Conservation (phyloP, 2,113 vertebrate species). For the Fregetta grallaria region DNA sequence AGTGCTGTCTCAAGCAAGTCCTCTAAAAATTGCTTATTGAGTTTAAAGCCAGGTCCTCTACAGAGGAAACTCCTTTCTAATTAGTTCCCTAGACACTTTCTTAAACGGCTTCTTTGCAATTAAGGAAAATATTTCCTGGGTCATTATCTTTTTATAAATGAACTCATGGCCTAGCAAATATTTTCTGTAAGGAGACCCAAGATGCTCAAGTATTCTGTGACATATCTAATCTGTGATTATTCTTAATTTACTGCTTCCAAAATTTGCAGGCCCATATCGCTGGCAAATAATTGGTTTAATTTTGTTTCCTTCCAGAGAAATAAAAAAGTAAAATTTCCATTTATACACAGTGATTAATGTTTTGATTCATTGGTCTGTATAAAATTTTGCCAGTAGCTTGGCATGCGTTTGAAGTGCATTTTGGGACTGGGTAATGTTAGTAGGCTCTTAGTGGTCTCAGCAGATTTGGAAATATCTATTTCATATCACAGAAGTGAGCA, state of each 20-base stretch:
- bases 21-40: slow-evolving; percentile 25
- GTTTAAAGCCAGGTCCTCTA: slow-evolving; percentile 51
- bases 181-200: slow-evolving; percentile 50
- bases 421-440: slow-evolving; percentile 29
- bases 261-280: neutral
- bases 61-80: slow-evolving; percentile 49
- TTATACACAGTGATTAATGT: slow-evolving; percentile 38
- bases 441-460: slow-evolving; percentile 26
- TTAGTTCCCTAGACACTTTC: slow-evolving; percentile 56
- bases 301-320: slow-evolving; percentile 32
- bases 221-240: slow-evolving; percentile 37
- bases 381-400: slow-evolving; percentile 29
- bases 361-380: slow-evolving; percentile 34
- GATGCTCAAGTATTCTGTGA: slow-evolving; percentile 22
- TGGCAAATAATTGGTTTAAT: slow-evolving; percentile 32
- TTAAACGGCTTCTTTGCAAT: slow-evolving; percentile 43
- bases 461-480: slow-evolving; percentile 17
- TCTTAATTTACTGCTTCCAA: slow-evolving; percentile 43
- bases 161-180: slow-evolving; percentile 34
- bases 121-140: slow-evolving; percentile 40
- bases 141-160: slow-evolving; percentile 64
- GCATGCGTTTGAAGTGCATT: slow-evolving; percentile 9
- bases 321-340: slow-evolving; percentile 31
- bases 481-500: neutral
- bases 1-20: slow-evolving; percentile 28